Evolutionary conservation across 2,888 invertebrate genomes (phyloP).

Genomic region (Camponotus fellah): DNA sequence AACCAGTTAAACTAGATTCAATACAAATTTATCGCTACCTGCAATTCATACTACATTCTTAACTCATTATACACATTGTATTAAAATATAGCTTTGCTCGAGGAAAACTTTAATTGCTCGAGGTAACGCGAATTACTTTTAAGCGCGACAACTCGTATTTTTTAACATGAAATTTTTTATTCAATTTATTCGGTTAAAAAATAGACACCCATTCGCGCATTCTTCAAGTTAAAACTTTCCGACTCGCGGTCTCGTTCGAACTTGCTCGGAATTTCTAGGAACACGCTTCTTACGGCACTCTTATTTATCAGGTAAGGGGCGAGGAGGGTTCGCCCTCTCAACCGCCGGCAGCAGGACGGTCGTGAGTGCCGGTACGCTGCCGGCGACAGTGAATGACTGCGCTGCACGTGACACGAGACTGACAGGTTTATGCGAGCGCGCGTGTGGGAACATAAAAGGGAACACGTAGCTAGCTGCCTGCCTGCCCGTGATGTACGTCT

Average conservation of each 20-base stretch:
- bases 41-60: not conserved
- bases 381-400: conserved; percentile 85
- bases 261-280: conserved; percentile 39
- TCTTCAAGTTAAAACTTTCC: conserved; percentile 29
- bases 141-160: not conserved
- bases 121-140: conserved; percentile 15
- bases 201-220: not conserved
- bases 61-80: conserved; percentile 29
- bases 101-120: conserved; percentile 27
- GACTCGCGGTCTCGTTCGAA: conserved; percentile 21
- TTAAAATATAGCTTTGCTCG: conserved; percentile 27
- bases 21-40: conserved; percentile 38
- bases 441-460: conserved; percentile 85
- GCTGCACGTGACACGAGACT: conserved; percentile 85
- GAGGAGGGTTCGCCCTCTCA: conserved; percentile 58
- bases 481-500: conserved; percentile 84
- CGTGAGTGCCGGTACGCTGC: conserved; percentile 80
- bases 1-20: conserved; percentile 52
- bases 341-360: conserved; percentile 70
- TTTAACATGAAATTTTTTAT: not conserved
- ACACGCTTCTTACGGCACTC: conserved; percentile 49
- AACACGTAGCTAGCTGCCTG: conserved; percentile 81
- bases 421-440: conserved; percentile 85
- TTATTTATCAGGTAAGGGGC: conserved; percentile 40
- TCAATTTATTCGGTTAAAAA: not conserved